Evolutionary conservation across 2,888 invertebrate species (phyloP), one percentile per base, ranked within the genome.

Genomic region (Dynastes grantii): DNA sequence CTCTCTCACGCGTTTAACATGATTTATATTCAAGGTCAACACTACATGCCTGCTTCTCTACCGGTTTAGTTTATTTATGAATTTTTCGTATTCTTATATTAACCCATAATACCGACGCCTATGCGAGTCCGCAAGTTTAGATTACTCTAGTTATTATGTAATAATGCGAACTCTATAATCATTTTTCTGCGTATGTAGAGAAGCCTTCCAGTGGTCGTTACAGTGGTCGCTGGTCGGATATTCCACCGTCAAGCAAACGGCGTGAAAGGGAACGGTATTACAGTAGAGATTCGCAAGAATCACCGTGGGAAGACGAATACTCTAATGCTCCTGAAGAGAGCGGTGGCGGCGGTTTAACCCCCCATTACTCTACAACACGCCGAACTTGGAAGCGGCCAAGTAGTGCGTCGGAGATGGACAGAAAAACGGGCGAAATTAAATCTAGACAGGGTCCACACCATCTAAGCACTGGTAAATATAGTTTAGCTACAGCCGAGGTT

Each of bases 291-390:
- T 87, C 88, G 1, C 88, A 89, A 80, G 89, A 92, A 82, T 89
- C 89, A 64, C 90, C 93, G 13, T 92, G 94, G 90, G 94, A 93
- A 83, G 90, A 88, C 79, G 92, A 92, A 79, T 92, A 92, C 80
- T 83, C 85, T 5, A 87, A 88, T 78, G 88, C 88, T 77, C 85
- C 86, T 2, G 88, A 88, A 61, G 78, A 80, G 63, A 45, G 77
- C 32, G 58, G 51, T 49, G 51, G 73, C 11, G 37, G 61, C 29
- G 61, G 61, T 27, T 63, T 76, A 75, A 75, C 76, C 64, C 85
- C 88, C 2, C 87, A 88, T 80, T 89, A 89, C 83, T 76, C 87
- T 37, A 82, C 85, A 11, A 83, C 85, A 6, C 87, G 87, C 76
- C 84, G 87, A 76, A 87, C 85, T 53, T 91, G 91, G 91, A 91